Conservation (phyloP, 2,888 invertebrate genomes). For the Dryocosmus kuriphilus region DNA sequence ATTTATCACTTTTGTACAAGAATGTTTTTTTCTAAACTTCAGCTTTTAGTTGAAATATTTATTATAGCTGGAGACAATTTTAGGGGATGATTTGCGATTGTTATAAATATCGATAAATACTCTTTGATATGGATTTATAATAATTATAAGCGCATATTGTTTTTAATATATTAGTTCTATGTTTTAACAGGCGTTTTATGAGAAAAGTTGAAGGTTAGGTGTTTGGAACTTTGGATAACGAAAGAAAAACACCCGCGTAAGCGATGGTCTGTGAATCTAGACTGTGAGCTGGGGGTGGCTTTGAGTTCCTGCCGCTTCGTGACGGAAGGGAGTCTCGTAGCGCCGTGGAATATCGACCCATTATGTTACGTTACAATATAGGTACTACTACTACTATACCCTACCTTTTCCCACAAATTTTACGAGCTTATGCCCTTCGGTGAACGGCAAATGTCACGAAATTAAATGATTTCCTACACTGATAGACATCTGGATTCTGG, state of each 20-base stretch:
- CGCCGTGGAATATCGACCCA: slow-evolving; percentile 39
- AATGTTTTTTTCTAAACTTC: neutral
- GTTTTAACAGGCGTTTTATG: neutral
- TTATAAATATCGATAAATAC: neutral
- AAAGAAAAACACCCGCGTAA: slow-evolving; percentile 26
- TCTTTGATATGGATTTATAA: neutral
- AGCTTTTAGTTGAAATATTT: neutral
- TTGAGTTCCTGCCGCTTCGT: slow-evolving; percentile 18
- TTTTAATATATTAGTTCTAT: neutral
- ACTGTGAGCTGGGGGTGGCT: slow-evolving; percentile 35
- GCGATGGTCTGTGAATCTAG: slow-evolving; percentile 23
- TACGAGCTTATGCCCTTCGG: slow-evolving; percentile 6
- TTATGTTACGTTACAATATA: neutral
- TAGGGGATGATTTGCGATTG: neutral
- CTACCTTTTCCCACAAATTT: slow-evolving; percentile 4
- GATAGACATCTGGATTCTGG: neutral
- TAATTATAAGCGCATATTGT: neutral
- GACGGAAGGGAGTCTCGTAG: slow-evolving; percentile 24
- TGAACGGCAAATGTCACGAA: neutral
- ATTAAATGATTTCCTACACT: neutral
- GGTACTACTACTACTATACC: neutral
- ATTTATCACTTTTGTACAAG: too few relatives aligned
- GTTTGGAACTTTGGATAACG: slow-evolving; percentile 11
- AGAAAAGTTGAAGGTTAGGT: neutral
- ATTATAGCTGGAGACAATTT: neutral